These are phyloP conservation scores for Peromyscus maniculatus DNA, from an alignment of 2,113 vertebrate species.

Conservation along the genomic window DNA sequence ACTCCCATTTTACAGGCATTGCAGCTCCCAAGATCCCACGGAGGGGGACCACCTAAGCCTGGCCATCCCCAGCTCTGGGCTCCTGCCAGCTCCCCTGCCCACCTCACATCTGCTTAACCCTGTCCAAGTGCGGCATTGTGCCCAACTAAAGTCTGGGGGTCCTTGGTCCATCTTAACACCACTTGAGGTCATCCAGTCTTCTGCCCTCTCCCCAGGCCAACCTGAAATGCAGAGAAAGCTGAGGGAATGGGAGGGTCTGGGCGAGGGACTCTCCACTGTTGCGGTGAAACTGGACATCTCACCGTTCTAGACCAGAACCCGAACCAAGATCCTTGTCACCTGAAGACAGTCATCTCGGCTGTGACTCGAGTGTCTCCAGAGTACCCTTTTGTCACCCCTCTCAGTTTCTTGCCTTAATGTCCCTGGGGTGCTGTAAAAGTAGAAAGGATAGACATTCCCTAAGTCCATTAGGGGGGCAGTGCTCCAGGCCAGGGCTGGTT, in stretches of 20 bases:
- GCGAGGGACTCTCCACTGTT: fast-evolving
- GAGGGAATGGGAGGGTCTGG: neutral
- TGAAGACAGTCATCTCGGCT: neutral
- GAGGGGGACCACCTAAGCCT: neutral
- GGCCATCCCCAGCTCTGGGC: neutral
- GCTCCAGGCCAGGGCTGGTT: neutral
- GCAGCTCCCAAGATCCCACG: neutral
- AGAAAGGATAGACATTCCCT: neutral
- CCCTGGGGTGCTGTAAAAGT: neutral
- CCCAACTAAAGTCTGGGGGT: neutral
- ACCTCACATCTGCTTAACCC: neutral
- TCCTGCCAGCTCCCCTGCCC: too few species aligned
- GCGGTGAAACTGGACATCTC: fast-evolving
- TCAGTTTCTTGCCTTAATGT: neutral
- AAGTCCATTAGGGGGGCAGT: neutral
- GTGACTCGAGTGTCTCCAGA: neutral
- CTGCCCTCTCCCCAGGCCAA: neutral
- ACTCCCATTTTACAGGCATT: neutral
- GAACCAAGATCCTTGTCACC: neutral
- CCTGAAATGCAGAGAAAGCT: neutral
- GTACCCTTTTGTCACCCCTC: neutral
- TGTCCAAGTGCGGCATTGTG: neutral
- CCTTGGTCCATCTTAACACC: neutral
- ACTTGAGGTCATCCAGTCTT: too few species aligned
- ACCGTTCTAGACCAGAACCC: neutral